Conservation (phyloP, 92 coral and sea anemone genomes). For the Phymanthus crucifer region DNA sequence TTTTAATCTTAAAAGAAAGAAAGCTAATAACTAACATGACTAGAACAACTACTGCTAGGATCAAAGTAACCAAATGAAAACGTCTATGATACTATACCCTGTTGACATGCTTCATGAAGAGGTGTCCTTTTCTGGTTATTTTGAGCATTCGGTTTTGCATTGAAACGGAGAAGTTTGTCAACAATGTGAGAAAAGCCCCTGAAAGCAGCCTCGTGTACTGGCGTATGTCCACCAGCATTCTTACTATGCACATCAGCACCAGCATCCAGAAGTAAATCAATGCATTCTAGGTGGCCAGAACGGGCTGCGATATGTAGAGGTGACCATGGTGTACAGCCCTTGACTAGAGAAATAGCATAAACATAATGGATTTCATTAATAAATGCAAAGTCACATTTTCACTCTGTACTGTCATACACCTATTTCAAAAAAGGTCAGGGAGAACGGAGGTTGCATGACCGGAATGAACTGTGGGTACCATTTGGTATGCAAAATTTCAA, state of each 20-base stretch:
- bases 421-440: no score
- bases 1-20: no score
- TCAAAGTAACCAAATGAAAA: no score
- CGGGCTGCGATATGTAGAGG: slow-evolving; percentile 97
- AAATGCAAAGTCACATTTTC: no score
- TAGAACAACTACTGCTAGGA: no score
- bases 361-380: not conserved
- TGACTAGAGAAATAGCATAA: slow-evolving; percentile 12
- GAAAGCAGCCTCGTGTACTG: slow-evolving; percentile 95
- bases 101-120: slow-evolving; percentile 95
- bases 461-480: no score
- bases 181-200: slow-evolving; percentile 75
- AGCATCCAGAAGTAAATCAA: slow-evolving; percentile 69
- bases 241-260: slow-evolving; percentile 89
- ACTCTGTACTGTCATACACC: no score
- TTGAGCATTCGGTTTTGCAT: slow-evolving; percentile 83
- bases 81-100: slow-evolving; percentile 72
- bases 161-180: slow-evolving; percentile 58
- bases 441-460: no score
- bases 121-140: slow-evolving; percentile 94
- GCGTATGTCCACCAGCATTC: slow-evolving; percentile 93
- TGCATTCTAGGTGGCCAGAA: slow-evolving; percentile 83
- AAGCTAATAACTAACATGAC: not conserved
- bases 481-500: no score
- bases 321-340: slow-evolving; percentile 91